Percentiles rank a stretch among this genome's conserved stretches.
These are phyloP conservation scores for Drosophila jambulina DNA, from an alignment of 1,140 invertebrate genomes.

Conservation along the genomic window DNA sequence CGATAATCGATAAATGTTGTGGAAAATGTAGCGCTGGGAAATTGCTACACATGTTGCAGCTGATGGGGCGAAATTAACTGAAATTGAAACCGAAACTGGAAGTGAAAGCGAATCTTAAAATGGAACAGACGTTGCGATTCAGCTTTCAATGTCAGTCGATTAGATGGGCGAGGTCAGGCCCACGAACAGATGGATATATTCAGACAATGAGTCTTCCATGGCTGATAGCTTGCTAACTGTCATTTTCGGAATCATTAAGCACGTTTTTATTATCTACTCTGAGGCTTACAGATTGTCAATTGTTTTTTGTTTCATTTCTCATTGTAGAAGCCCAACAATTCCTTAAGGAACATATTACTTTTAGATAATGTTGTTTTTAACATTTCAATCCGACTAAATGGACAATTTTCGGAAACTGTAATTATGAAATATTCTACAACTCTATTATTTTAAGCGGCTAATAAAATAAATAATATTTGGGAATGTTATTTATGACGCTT, in stretches of 20 bases:
- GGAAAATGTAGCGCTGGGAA: conserved; percentile 71
- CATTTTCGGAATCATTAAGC: neutral
- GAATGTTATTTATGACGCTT: conserved; percentile 28
- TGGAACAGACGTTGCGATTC: conserved; percentile 26
- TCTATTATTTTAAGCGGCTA: neutral
- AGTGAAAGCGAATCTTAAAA: conserved; percentile 34
- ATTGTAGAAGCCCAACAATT: neutral
- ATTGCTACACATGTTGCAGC: conserved; percentile 68
- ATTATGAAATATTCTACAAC: neutral
- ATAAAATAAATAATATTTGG: neutral
- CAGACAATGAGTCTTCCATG: neutral
- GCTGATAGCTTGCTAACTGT: neutral
- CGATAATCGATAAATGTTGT: conserved; percentile 80
- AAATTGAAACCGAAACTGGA: conserved; percentile 35
- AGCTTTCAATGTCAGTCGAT: conserved; percentile 44
- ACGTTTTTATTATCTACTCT: neutral
- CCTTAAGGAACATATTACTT: neutral
- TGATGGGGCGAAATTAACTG: conserved; percentile 61
- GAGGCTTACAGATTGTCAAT: neutral
- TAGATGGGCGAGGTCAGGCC: conserved; percentile 39
- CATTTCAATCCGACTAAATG: too few species aligned
- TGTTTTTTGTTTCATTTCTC: neutral
- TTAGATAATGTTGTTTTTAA: neutral
- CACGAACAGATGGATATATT: neutral
- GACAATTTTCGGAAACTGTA: neutral